Base-by-base conservation (phyloP, 2,888 invertebrate genomes). In the Epirrhoe tristata region DNA sequence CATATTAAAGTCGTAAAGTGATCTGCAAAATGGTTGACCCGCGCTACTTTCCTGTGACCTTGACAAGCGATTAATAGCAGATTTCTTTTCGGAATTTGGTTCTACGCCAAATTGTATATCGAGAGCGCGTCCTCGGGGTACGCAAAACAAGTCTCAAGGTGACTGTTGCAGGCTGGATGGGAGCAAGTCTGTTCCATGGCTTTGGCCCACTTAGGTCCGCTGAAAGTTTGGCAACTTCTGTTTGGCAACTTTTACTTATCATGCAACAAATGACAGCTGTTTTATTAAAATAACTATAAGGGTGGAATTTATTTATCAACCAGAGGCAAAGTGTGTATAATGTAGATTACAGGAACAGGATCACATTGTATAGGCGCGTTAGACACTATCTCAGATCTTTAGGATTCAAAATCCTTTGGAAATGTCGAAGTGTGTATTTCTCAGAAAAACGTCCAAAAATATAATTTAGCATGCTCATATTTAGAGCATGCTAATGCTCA, bases 171-270 rank as follows among this genome's bases (percentile, higher is more conserved):
- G 73, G 54, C 80, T 81, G 84, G 84, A 81, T 72, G 61, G 57
- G 31, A 74, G 83, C 80, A 83, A 84, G 76, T 67, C 75, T 63
- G 73, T 71, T 62, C 75, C 67, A 76, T 73, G 76, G 74, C 80
- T 78, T 83, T 84, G 83, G 78, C 81, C 81, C 70, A 80, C 59
- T 76, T 71, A 75, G 63, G 66, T 55, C 68, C 60, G 56, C 63
- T 66, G 48, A 57, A 70, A 71, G 61, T 70, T 77, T 67, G 63
- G 67, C 62, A 73, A 68, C 65, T 71, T 57, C 51, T 66, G 57
- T 48, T 63, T 58, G 60, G 53, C 67, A 66, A 71, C 65, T 67
- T 66, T 57, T 34, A 16, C 52, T 57, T 61, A 52, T 56, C 51
- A 61, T 63, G 64, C 55, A 60, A 63, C n/a, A 66, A 67, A 61